Percentiles rank a stretch among this genome's conserved stretches.
Evolutionary conservation across 2,888 invertebrate species (phyloP).

Genomic region (Eilema griseolum): DNA sequence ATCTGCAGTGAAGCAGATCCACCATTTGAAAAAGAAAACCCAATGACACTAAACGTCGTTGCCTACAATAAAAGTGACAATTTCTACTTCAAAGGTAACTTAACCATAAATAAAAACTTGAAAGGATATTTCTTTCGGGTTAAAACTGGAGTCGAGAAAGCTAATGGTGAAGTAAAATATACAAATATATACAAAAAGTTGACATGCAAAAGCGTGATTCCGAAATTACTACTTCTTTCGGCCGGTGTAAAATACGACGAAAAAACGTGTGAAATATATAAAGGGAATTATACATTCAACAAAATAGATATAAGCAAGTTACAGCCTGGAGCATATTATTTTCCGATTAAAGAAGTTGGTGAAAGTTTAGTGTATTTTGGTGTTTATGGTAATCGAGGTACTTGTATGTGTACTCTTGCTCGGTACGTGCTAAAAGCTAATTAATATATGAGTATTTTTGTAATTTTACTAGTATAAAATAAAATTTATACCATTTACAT

Average conservation of each 20-base stretch:
- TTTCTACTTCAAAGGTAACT: constrained; percentile 50
- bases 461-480: not conserved
- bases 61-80: constrained; percentile 46
- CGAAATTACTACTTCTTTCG: constrained; percentile 42
- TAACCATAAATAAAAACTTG: constrained; percentile 50
- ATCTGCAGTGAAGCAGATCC: constrained; percentile 49
- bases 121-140: constrained; percentile 47
- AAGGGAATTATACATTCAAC: constrained; percentile 51
- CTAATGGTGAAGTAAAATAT: constrained; percentile 36
- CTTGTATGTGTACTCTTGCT: constrained; percentile 38
- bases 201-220: constrained; percentile 54
- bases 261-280: constrained; percentile 51
- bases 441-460: constrained; percentile 14
- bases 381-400: constrained; percentile 45
- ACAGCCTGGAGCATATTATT: constrained; percentile 49
- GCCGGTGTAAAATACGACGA: constrained; percentile 49
- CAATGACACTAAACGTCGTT: constrained; percentile 25
- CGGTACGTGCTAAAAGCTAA: constrained; percentile 37
- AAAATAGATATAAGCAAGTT: constrained; percentile 53
- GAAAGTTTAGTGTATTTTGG: constrained; percentile 47
- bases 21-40: constrained; percentile 45
- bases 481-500: not conserved
- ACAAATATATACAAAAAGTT: constrained; percentile 47
- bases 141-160: constrained; percentile 46
- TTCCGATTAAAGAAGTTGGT: constrained; percentile 54